These are phyloP conservation scores for Oncorhynchus kisutch DNA, from an alignment of 2,113 vertebrate genomes.

Conservation along the genomic window DNA sequence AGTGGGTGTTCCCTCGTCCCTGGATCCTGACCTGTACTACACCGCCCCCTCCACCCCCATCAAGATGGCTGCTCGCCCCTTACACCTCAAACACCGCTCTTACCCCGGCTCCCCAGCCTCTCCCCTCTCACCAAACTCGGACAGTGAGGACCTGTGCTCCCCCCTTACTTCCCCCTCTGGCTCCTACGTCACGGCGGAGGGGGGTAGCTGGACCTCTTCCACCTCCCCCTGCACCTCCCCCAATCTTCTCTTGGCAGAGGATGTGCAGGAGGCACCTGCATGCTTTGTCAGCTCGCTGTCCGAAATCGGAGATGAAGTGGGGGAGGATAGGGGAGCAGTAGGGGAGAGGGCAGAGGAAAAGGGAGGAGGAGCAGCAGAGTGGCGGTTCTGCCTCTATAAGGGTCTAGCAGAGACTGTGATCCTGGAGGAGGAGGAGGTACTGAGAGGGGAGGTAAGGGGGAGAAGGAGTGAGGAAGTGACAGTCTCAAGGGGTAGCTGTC, in stretches of 20 bases:
- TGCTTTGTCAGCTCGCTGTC: conserved; percentile 75
- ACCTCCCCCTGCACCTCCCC: conserved; percentile 84
- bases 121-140: conserved; percentile 71
- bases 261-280: conserved; percentile 70
- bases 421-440: conserved; percentile 55
- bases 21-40: conserved; percentile 86
- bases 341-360: conserved; percentile 56
- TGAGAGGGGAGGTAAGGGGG: conserved; percentile 50
- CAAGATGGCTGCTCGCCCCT: conserved; percentile 66
- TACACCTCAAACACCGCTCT: conserved; percentile 68
- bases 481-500: conserved; percentile 61
- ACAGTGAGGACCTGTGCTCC: conserved; percentile 80
- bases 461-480: too few relatives aligned
- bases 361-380: conserved; percentile 19
- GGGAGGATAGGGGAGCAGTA: conserved; percentile 69
- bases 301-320: conserved; percentile 71
- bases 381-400: conserved; percentile 47
- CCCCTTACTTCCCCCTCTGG: conserved; percentile 90
- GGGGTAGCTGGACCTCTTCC: conserved; percentile 85
- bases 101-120: conserved; percentile 67
- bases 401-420: conserved; percentile 49
- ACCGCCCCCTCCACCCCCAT: conserved; percentile 92
- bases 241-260: conserved; percentile 77
- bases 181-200: conserved; percentile 92
- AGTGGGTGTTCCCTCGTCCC: conserved; percentile 63